Base-by-base conservation (phyloP, 2,113 vertebrate species). In the Carassius gibelio region DNA sequence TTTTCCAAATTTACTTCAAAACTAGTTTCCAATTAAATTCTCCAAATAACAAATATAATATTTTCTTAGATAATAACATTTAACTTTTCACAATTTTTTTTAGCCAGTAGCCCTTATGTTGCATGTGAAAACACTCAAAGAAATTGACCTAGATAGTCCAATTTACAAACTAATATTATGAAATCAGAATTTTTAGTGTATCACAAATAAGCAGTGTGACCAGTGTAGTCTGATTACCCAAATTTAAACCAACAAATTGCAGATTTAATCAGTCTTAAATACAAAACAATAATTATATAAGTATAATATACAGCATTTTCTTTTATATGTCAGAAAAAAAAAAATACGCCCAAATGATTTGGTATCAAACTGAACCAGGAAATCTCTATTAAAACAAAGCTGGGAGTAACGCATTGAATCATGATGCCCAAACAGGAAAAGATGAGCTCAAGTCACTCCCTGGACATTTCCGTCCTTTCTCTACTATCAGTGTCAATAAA, bases 401-500 rank as follows among this genome's bases (percentile, higher is more conserved):
- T 42, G 21, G 34, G 17, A 11, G 68, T 42, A 71, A 71, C 69
- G 11, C 19, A 52, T 3, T 75, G 42, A 50, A 26, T 6, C 74
- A 8, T 21, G 4, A 77, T 57, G 15, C 8, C 36, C 50, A 77
- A 6, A 6, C 50, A 34, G 75, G 26, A 52, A 26, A 57, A 77
- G 50, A 57, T 57, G 26, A 23, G 57, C 30, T 38, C 52, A 62
- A 38, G 26, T 59, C 76, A n/a, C 36, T 42, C 13, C 76, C 76
- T 7, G 17, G n/a, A 36, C 76, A 61, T 19, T 77, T 77, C 75
- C 50, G 48, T 79, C 55, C 19, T 61, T 42, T 11, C 76, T 57
- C 57, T 13, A 30, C 75, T 13, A 78, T 78, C 75, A 57, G 23
- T 21, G 50, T 57, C 71, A 26, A 75, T 75, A 48, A 50, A 75